Evolutionary conservation across 1,140 invertebrate species (phyloP).

Genomic region (Anoplolepis gracilipes): DNA sequence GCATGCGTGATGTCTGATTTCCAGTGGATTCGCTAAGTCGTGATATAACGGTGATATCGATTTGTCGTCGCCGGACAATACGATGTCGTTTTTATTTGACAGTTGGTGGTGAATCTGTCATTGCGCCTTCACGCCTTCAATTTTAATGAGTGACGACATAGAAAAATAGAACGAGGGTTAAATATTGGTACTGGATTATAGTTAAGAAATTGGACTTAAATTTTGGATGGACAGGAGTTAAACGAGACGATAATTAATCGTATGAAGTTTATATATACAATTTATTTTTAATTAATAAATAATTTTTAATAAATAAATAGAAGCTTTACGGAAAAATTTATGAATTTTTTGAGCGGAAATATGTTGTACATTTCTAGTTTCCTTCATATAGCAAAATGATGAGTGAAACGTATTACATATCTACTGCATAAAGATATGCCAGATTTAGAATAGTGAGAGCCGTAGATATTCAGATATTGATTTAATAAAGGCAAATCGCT

Average conservation of each 20-base stretch:
- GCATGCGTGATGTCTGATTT: constrained; percentile 24
- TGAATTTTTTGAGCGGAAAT: background rate
- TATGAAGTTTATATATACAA: background rate
- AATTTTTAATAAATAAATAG: constrained; percentile 1
- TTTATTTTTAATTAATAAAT: constrained; percentile 13
- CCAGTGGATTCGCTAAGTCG: constrained; percentile 32
- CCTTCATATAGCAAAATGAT: background rate
- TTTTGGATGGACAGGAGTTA: background rate
- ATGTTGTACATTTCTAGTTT: background rate
- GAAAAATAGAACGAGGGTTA: background rate
- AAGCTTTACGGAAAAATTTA: constrained; percentile 26
- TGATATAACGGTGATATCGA: constrained; percentile 45
- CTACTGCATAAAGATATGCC: background rate
- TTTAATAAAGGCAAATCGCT: constrained; percentile 40
- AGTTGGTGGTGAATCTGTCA: constrained; percentile 18
- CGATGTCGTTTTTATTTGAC: constrained; percentile 25
- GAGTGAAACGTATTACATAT: background rate
- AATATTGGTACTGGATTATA: background rate
- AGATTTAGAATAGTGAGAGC: background rate
- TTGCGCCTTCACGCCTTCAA: background rate
- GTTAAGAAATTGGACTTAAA: background rate
- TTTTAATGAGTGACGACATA: constrained; percentile 14
- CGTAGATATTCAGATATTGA: background rate
- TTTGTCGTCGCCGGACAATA: constrained; percentile 21
- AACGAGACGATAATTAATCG: background rate